Percentiles rank a stretch among this genome's conserved stretches.
Evolutionary conservation across 2,888 invertebrate species (phyloP).

Genomic region (Cataglyphis livida): DNA sequence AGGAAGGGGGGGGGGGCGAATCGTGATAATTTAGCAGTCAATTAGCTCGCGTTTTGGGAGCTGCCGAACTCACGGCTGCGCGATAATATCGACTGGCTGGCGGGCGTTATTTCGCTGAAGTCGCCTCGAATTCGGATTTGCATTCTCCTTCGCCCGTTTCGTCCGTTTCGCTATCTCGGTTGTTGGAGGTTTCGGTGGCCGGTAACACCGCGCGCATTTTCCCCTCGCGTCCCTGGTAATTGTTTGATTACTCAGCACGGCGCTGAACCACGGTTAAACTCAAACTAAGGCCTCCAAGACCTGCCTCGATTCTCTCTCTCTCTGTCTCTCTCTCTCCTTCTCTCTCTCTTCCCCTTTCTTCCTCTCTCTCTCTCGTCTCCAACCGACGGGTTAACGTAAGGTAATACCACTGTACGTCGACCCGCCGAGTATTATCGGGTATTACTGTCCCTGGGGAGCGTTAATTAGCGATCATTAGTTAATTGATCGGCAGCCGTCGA

Average conservation of each 20-base stretch:
- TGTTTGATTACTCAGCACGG: constrained; percentile 86
- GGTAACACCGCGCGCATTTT: constrained; percentile 47
- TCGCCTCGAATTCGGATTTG: constrained; percentile 74
- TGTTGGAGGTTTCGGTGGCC: constrained; percentile 63
- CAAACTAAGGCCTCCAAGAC: constrained; percentile 82
- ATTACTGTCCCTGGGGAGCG: constrained; percentile 78
- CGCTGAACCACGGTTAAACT: constrained; percentile 84
- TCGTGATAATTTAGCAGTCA: constrained; percentile 84
- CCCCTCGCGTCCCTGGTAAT: constrained; percentile 77
- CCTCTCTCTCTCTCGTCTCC: constrained; percentile 52
- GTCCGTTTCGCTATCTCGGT: constrained; percentile 62
- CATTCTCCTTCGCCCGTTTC: constrained; percentile 60
- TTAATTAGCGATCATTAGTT: constrained; percentile 80
- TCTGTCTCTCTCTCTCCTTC: constrained; percentile 20
- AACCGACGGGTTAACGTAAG: constrained; percentile 71
- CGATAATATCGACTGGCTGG: constrained; percentile 81
- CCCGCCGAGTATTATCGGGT: constrained; percentile 73
- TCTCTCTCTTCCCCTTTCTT: constrained; percentile 19
- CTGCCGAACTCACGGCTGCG: constrained; percentile 74
- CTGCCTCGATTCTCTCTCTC: constrained; percentile 62
- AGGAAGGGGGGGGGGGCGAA: constrained; percentile 18
- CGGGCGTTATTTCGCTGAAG: constrained; percentile 84
- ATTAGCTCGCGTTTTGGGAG: constrained; percentile 80
- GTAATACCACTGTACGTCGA: constrained; percentile 69
- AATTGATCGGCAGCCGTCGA: constrained; percentile 80